Evolutionary conservation across 2,888 invertebrate genomes (phyloP), one percentile per base, ranked within the genome.

Genomic region (Aphidoletes aphidimyza): DNA sequence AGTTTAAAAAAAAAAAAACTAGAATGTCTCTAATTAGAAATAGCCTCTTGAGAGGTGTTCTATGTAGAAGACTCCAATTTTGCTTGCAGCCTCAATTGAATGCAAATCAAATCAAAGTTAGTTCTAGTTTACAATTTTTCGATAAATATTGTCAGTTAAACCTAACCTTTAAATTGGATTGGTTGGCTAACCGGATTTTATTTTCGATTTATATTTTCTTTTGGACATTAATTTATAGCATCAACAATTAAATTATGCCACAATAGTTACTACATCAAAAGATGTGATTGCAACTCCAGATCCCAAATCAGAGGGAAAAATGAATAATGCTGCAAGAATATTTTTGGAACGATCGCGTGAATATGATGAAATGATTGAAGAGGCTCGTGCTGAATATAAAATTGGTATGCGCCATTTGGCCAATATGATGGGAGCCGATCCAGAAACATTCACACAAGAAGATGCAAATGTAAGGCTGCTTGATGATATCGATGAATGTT

Each of bases 341-440:
- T 98, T 98, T 89, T 91, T 98, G 86, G 94, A 97, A 89, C 91
- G 96, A 88, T 95, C 97, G 9, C 91, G 92, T 87, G 93, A 94
- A 88, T 94, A 97, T 88, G 95, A 97, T 88, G 92, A 93, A 86
- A 96, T 97, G 88, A 95, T 98, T 93, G 92, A 93, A 87, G 92
- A 93, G 86, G 94, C 97, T 89, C 91, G 92, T 84, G 89, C 92
- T 17, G 96, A 98, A 88, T 99, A 93, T 89, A 94, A 96, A 89
- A 94, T 97, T 88, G 99, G 99, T 22, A 97, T 95, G 89, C 92
- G 98, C 45, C 98, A 99, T 91, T 92, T 99, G 86, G 99, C 99
- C 0, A 98, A 98, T 89, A 99, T 99, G 94, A 99, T 99, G 99
- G 98, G 98, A 0, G 94, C 94, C 89, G 95, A 98, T 91, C 94